phyloP scores from a whole-genome alignment of 1,140 invertebrate genomes.

The Mactra quadrangularis region DNA sequence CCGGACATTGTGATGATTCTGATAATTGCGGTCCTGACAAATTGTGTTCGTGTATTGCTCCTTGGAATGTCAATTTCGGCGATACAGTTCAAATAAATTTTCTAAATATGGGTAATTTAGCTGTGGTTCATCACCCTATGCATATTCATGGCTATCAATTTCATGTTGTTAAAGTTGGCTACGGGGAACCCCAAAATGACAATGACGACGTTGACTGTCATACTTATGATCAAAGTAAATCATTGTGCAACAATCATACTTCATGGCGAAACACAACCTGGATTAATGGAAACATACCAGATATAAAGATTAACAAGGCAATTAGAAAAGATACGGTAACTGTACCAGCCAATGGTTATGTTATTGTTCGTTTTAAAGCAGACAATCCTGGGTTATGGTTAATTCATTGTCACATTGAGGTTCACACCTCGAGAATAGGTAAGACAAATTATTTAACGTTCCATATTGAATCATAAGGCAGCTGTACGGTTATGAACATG shows the following conservation, averaged over 20 bases:
- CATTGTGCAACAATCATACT: conserved; percentile 59
- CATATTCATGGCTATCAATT: conserved; percentile 91
- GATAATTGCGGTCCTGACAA: conserved; percentile 53
- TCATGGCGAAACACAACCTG: conserved; percentile 64
- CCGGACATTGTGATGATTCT: conserved; percentile 9
- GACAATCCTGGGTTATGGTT: conserved; percentile 86
- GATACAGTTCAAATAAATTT: conserved; percentile 61
- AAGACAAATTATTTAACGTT: no score
- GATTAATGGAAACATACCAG: conserved; percentile 63
- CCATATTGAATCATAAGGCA: no score
- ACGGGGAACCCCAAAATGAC: conserved; percentile 65
- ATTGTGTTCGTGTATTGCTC: conserved; percentile 41
- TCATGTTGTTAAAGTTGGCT: conserved; percentile 86
- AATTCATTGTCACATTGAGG: conserved; percentile 70
- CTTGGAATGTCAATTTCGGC: conserved; percentile 28
- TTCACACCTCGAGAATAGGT: conserved; percentile 45
- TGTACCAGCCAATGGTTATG: conserved; percentile 88
- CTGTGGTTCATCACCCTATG: conserved; percentile 87
- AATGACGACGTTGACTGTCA: conserved; percentile 63
- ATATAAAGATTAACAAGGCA: conserved; percentile 84
- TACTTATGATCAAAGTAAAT: neutral
- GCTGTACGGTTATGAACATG: no score
- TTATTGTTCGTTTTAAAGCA: conserved; percentile 88
- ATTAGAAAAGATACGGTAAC: conserved; percentile 89
- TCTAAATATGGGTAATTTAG: conserved; percentile 85